Percentiles rank a stretch among this genome's conserved stretches.
phyloP scores from a whole-genome alignment of 2,797 vertebrate species.

The Acipenser transmontanus region DNA sequence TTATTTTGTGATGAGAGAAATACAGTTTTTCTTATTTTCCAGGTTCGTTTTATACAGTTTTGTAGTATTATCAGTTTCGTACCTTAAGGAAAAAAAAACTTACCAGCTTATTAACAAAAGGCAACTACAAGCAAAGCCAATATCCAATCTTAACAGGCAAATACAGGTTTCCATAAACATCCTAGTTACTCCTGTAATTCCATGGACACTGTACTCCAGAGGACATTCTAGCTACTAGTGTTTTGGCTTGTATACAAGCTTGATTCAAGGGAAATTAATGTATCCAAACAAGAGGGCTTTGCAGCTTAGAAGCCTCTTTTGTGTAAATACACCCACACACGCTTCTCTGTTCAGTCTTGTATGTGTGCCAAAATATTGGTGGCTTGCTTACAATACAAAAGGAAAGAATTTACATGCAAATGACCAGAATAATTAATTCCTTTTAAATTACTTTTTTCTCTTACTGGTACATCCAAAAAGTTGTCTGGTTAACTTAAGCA shows the following conservation, averaged over 20 bases:
- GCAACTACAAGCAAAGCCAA: conserved; percentile 8
- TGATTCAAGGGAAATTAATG: conserved; percentile 81
- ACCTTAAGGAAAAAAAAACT: background rate
- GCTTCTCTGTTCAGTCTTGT: conserved; percentile 65
- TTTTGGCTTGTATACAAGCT: conserved; percentile 77
- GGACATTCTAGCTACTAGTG: conserved; percentile 69
- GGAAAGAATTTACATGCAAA: conserved; percentile 34
- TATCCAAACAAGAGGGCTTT: conserved; percentile 83
- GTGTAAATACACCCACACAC: conserved; percentile 69
- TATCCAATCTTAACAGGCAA: conserved; percentile 15
- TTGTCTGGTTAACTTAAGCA: too few relatives aligned
- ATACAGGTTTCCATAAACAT: conserved; percentile 27
- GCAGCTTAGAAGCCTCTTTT: conserved; percentile 73
- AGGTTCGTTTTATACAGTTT: background rate
- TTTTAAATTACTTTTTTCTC: too few relatives aligned
- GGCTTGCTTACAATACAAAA: conserved; percentile 73
- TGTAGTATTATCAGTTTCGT: background rate
- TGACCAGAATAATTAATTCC: too few relatives aligned
- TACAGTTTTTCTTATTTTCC: too few relatives aligned
- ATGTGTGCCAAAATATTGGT: conserved; percentile 67
- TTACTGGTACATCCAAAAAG: too few relatives aligned
- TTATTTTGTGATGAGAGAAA: too few relatives aligned
- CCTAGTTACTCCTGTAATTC: conserved; percentile 56
- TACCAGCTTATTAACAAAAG: background rate
- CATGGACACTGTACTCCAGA: conserved; percentile 63